Evolutionary conservation across 1,140 invertebrate species (phyloP), one percentile per base, ranked within the genome.

Genomic region (Sycophaga agraensis): DNA sequence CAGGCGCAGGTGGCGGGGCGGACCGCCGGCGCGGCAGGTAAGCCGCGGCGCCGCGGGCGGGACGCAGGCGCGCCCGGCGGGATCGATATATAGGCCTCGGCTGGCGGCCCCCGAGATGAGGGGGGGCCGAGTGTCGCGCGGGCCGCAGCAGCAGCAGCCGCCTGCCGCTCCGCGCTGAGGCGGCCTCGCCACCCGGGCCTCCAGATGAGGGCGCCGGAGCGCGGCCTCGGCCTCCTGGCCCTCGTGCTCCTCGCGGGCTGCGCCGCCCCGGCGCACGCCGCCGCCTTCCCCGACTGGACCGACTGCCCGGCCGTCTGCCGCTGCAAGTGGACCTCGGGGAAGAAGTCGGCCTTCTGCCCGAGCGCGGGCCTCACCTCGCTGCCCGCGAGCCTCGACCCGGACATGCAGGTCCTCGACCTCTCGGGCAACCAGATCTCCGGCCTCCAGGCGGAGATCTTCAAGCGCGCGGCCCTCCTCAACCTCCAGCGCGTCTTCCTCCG

Each of bases 291-390:
- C 53, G 91, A 93, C 74, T 93, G 91, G 90, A 89, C 89, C 12
- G 89, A 91, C 69, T 93, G 92, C 73, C 91, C 91, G 40, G 75
- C 83, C 12, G 87, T 89, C 55, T 94, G 92, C 74, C 85, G 86
- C 63, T 95, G 92, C 83, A 93, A 92, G 79, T 95, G 93, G 92
- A 89, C 89, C 14, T 90, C 88, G 14, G 92, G 92, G 24, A 94
- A 94, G 77, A 92, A 92, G 70, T 92, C 91, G 2, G 92, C 91
- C 26, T 82, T 91, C 24, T 94, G 92, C 78, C 86, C 87, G 55
- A 87, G 89, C 58, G 86, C 89, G 22, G 88, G 89, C 51, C 85
- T 92, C 53, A 87, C 89, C 66, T 84, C 87, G 57, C 82, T 93
- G 22, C 92, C 92, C 17, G 84, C 83, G 14, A 83, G 82, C 1